These are phyloP conservation scores for Saimiri boliviensis DNA, from an alignment of 2,113 vertebrate genomes.

Conservation along the genomic window DNA sequence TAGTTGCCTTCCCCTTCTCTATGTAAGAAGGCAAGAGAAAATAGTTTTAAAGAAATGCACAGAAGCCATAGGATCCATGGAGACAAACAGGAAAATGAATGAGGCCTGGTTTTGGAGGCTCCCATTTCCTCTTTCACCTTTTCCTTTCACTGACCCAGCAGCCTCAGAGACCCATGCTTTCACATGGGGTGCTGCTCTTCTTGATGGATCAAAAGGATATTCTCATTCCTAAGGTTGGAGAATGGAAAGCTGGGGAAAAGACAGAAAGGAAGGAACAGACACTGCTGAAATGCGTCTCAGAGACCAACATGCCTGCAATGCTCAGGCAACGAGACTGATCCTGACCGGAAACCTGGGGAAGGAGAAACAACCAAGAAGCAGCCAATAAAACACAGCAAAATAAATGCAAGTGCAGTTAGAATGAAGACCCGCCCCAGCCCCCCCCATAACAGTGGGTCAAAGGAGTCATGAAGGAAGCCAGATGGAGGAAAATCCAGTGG, in stretches of 20 bases:
- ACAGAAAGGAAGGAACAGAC: neutral
- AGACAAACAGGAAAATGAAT: neutral
- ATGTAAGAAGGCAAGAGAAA: neutral
- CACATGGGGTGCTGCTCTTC: rapidly evolving
- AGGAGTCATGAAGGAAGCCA: neutral
- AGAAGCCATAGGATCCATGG: neutral
- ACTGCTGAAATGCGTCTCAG: rapidly evolving
- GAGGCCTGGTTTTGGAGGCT: neutral
- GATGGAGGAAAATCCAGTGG: neutral
- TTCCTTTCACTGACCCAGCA: neutral
- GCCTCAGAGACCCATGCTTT: neutral
- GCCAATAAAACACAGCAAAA: neutral
- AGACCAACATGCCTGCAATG: rapidly evolving
- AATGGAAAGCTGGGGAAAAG: rapidly evolving
- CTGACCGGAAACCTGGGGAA: neutral
- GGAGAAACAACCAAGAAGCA: rapidly evolving
- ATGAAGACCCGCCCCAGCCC: too few relatives aligned
- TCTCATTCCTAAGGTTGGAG: neutral
- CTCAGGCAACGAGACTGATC: rapidly evolving
- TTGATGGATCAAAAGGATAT: neutral
- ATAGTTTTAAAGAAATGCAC: neutral
- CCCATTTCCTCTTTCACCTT: neutral
- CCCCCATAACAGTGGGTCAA: neutral
- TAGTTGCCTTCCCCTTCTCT: neutral
- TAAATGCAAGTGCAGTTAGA: neutral